Evolutionary conservation across 2,888 invertebrate genomes (phyloP).

Genomic region (Epinotia bilunana): DNA sequence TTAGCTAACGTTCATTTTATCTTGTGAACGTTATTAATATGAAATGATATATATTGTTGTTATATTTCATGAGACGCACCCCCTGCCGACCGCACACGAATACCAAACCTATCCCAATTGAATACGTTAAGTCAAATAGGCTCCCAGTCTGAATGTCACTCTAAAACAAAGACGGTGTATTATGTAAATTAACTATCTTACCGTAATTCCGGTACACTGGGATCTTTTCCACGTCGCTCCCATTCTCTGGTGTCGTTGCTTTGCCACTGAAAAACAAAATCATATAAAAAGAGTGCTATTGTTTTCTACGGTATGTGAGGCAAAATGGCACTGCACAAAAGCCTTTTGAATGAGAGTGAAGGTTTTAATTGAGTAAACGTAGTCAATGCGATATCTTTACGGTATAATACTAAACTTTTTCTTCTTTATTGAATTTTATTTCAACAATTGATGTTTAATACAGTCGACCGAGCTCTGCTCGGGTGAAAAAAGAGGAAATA

Average conservation of each 20-base stretch:
- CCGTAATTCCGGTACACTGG: conserved; percentile 33
- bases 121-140: neutral
- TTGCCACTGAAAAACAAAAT: conserved; percentile 39
- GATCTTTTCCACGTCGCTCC: conserved; percentile 20
- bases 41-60: too few species aligned
- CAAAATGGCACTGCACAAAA: neutral
- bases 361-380: conserved; percentile 15
- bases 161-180: conserved; percentile 12
- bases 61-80: too few species aligned
- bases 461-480: too few species aligned
- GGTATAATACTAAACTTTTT: too few species aligned
- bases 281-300: conserved; percentile 20
- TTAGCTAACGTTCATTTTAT: too few species aligned
- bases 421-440: too few species aligned
- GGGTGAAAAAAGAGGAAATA: too few species aligned
- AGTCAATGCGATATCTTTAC: neutral
- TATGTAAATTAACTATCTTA: conserved; percentile 41
- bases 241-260: conserved; percentile 16
- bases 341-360: neutral
- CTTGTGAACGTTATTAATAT: too few species aligned
- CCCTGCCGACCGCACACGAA: too few species aligned
- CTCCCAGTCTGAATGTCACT: neutral
- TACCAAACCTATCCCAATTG: neutral
- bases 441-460: too few species aligned
- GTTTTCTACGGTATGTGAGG: conserved; percentile 7